Percentiles rank a stretch among this genome's conserved stretches.
These are phyloP conservation scores for Aurelia sp. DNA, from an alignment of 30 jellyfish, hydroid and myxozoan species.

Conservation along the genomic window DNA sequence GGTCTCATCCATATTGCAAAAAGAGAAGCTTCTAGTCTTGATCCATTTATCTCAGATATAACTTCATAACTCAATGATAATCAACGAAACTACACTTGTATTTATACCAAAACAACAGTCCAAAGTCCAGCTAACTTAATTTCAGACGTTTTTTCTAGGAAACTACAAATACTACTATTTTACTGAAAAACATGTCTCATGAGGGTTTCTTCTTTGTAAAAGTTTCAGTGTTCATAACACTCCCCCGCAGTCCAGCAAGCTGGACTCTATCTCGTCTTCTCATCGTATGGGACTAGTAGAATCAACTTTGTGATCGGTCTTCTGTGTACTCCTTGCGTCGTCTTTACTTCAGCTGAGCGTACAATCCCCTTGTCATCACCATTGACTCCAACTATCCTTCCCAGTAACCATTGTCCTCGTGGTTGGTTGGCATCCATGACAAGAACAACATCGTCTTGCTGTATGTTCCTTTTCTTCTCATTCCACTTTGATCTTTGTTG, in stretches of 20 bases:
- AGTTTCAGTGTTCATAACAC: slow-evolving; percentile 12
- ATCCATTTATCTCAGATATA: too few relatives aligned
- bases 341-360: slow-evolving; percentile 23
- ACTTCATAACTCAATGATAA: too few relatives aligned
- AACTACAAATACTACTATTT: too few relatives aligned
- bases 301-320: slow-evolving; percentile 36
- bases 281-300: slow-evolving; percentile 29
- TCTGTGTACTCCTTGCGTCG: slow-evolving; percentile 3
- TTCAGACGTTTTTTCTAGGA: too few relatives aligned
- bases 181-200: too few relatives aligned
- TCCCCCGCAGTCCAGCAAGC: slow-evolving; percentile 57
- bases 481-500: slow-evolving; percentile 42
- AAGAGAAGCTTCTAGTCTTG: too few relatives aligned
- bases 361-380: slow-evolving; percentile 38
- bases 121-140: too few relatives aligned
- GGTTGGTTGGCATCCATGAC: slow-evolving; percentile 36
- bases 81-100: too few relatives aligned
- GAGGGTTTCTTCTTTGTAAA: too few relatives aligned
- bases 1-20: too few relatives aligned
- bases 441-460: slow-evolving; percentile 22
- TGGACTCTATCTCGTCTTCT: slow-evolving; percentile 44
- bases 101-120: too few relatives aligned
- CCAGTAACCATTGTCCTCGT: slow-evolving; percentile 41
- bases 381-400: slow-evolving; percentile 24
- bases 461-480: slow-evolving; percentile 28